A percentile compares a stretch with the other conserved stretches of the same genome.
Conservation (phyloP, 1,140 invertebrate genomes). For the Periplaneta americana region DNA sequence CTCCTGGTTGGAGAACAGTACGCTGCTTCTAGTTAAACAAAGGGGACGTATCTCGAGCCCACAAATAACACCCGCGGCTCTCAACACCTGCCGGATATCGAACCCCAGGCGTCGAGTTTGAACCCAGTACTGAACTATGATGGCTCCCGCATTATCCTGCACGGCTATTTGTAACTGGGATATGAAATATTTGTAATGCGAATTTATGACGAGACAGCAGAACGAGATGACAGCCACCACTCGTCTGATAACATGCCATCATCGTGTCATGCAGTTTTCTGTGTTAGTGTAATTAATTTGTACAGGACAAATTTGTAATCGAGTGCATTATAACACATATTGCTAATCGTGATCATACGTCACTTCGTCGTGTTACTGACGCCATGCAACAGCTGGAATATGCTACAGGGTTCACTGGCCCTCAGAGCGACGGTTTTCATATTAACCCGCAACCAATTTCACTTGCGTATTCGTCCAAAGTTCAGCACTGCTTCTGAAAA, state of each 20-base stretch:
- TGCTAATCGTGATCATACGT: not conserved
- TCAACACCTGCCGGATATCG: too few species aligned
- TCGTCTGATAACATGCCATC: not conserved
- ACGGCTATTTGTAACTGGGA: not conserved
- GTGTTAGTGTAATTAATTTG: not conserved
- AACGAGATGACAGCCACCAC: not conserved
- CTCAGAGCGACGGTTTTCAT: too few species aligned
- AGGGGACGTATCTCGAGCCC: too few species aligned
- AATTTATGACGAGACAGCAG: not conserved
- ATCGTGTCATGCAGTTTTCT: not conserved
- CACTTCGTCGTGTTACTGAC: not conserved
- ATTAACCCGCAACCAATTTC: too few species aligned
- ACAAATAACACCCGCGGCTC: too few species aligned
- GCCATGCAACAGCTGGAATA: not conserved
- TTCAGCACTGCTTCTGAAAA: too few species aligned
- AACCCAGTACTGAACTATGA: too few species aligned
- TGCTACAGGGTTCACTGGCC: too few species aligned
- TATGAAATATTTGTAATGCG: not conserved
- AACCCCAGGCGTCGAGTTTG: too few species aligned
- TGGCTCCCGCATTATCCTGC: not conserved
- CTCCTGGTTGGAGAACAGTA: too few species aligned
- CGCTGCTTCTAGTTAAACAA: too few species aligned
- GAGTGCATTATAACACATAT: not conserved
- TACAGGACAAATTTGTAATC: not conserved
- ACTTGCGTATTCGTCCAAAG: too few species aligned